A percentile compares a stretch with the other conserved stretches of the same genome.
phyloP scores from a whole-genome alignment of 2,888 invertebrate genomes.

The Smittia sp. region DNA sequence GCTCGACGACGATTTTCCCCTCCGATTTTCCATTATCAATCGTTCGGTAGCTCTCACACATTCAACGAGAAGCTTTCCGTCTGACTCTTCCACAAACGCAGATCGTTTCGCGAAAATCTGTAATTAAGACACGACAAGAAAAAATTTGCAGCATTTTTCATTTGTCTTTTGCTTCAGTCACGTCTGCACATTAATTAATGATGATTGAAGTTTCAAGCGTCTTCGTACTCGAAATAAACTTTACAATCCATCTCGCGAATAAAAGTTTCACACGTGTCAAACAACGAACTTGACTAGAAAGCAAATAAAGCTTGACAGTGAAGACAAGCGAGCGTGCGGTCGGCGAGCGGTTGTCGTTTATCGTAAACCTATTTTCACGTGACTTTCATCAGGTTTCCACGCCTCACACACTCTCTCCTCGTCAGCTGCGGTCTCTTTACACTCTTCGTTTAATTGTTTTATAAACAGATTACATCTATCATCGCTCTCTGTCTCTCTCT shows the following conservation, averaged over 20 bases:
- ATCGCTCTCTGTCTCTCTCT: conserved; percentile 8
- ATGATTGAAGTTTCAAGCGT: not conserved
- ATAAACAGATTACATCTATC: conserved; percentile 26
- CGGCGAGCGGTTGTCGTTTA: too few species aligned
- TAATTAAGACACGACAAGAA: not conserved
- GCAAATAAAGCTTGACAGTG: too few species aligned
- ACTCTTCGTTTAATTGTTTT: conserved; percentile 19
- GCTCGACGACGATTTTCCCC: conserved; percentile 24
- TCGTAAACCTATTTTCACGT: too few species aligned
- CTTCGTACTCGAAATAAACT: too few species aligned
- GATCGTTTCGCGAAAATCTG: not conserved
- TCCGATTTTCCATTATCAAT: conserved; percentile 32
- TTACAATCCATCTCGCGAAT: too few species aligned
- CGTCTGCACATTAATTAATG: not conserved
- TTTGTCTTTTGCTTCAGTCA: not conserved
- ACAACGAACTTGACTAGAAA: too few species aligned
- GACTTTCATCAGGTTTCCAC: too few species aligned
- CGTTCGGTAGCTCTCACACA: conserved; percentile 1
- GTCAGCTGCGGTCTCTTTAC: not conserved
- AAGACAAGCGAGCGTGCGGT: too few species aligned
- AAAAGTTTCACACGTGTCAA: too few species aligned
- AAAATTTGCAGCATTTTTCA: not conserved
- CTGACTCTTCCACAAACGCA: not conserved
- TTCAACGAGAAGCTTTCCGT: not conserved
- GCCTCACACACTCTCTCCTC: too few species aligned